phyloP scores from a whole-genome alignment of 2,888 invertebrate genomes.

The Ormyrus thymus region DNA sequence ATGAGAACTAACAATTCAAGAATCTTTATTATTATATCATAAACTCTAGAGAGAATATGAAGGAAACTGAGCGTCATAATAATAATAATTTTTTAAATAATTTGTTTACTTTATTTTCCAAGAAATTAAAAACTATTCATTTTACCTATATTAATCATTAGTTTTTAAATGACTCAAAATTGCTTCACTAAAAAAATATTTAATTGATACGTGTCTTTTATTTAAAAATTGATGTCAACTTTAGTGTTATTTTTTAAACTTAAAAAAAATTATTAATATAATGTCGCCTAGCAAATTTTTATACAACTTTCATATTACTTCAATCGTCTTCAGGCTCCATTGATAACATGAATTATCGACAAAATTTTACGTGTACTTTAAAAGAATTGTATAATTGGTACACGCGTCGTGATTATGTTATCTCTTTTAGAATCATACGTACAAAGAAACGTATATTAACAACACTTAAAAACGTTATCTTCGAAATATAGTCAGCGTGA shows the following conservation, averaged over 20 bases:
- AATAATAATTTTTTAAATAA: slow-evolving; percentile 9
- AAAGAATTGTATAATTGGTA: slow-evolving; percentile 12
- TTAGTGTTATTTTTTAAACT: not conserved
- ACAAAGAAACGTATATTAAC: slow-evolving; percentile 29
- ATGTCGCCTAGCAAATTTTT: slow-evolving; percentile 14
- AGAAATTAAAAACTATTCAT: too few relatives aligned
- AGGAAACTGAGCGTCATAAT: slow-evolving; percentile 5
- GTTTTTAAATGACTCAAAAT: too few relatives aligned
- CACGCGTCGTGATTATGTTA: slow-evolving; percentile 29
- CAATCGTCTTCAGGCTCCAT: slow-evolving; percentile 3
- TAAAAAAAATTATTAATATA: slow-evolving; percentile 19
- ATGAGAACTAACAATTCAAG: too few relatives aligned
- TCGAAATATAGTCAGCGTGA: slow-evolving; percentile 42
- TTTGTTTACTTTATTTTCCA: not conserved
- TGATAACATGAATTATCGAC: slow-evolving; percentile 15
- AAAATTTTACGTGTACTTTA: slow-evolving; percentile 29
- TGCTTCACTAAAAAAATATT: too few relatives aligned
- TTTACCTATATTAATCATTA: too few relatives aligned
- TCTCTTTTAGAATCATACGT: slow-evolving; percentile 29
- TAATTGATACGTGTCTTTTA: too few relatives aligned
- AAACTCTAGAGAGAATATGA: slow-evolving; percentile 9
- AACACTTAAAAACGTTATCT: slow-evolving; percentile 36
- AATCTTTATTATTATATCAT: too few relatives aligned
- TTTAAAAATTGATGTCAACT: too few relatives aligned
- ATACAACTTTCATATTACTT: slow-evolving; percentile 25